Base-by-base conservation (phyloP, 2,888 invertebrate genomes). In the Clepsis dumicolana region DNA sequence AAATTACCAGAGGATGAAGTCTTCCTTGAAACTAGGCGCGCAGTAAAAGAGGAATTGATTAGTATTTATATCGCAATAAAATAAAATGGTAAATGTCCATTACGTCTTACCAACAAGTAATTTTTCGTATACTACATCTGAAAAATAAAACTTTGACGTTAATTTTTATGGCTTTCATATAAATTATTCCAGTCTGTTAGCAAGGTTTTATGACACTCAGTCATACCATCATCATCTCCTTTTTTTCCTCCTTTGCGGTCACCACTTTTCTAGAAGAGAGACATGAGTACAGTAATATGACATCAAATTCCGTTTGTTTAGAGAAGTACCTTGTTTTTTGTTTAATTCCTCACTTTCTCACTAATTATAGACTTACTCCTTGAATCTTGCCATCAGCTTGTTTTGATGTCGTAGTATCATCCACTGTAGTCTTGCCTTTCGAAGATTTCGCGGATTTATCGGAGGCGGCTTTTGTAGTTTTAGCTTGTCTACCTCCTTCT, bases 91-190 rank as follows among this genome's bases (percentile, higher is more conserved):
- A 52, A 7, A 7, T 38, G 21, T 12, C 8, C 5, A 29, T 4
- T 25, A n/a, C 52, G 14, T 18, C 61, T 24, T 59, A 54, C 41
- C 21, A 2, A 64, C n/a, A 14, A 44, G 60, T 18, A 59, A 38
- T 24, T 41, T 59, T 25, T 59, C 59, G 1, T 41, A 25, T 25
- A 59, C 16, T 10, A 41, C 8, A 12, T 59, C 59, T 59, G 59
- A 10, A 59, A 56, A 57, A 24, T 14, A 14, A 38, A 24, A 14
- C 10, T 14, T 18, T 32, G 8, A n/a, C 10, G 24, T 7, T 24
- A 24, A 14, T 57, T 10, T 24, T 52, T 25, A 5, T 14, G 21
- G 10, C 12, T 48, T 3, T 21, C 5, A 18, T 1, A 21, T 21
- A 21, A 48, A 12, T 44, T 5, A 12, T n/a, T n/a, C n/a, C n/a